phyloP scores from a whole-genome alignment of 2,888 invertebrate genomes.

The Torymus auratus region DNA sequence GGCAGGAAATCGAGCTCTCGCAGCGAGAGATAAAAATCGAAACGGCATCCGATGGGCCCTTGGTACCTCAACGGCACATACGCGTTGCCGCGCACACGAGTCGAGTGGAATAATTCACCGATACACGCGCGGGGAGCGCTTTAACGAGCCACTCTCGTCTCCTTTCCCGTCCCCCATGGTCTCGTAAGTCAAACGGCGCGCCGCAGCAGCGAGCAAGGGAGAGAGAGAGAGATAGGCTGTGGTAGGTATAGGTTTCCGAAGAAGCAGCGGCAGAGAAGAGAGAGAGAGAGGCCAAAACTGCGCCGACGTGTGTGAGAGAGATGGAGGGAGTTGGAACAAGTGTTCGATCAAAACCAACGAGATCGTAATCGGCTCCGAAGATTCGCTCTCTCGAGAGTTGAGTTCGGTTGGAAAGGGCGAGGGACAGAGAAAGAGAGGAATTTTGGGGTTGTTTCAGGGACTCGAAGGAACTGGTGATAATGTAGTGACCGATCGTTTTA shows the following conservation, averaged over 20 bases:
- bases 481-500: not conserved
- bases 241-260: too few relatives aligned
- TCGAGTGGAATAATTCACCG: conserved; percentile 43
- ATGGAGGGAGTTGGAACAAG: not conserved
- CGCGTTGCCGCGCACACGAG: too few relatives aligned
- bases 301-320: too few relatives aligned
- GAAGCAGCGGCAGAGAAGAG: too few relatives aligned
- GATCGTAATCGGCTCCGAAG: conserved; percentile 5
- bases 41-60: not conserved
- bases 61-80: not conserved
- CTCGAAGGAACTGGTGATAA: not conserved
- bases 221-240: too few relatives aligned
- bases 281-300: too few relatives aligned
- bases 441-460: too few relatives aligned
- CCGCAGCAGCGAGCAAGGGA: too few relatives aligned
- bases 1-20: too few relatives aligned
- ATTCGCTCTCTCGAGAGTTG: not conserved
- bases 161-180: conserved; percentile 36
- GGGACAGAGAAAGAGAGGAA: too few relatives aligned
- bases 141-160: conserved; percentile 41
- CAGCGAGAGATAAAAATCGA: conserved; percentile 18
- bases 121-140: conserved; percentile 28
- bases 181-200: conserved; percentile 47
- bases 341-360: not conserved
- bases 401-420: too few relatives aligned